Evolutionary conservation across 2,113 vertebrate genomes (phyloP), one percentile per base, ranked within the genome.

Genomic region (Myxocyprinus asiaticus): DNA sequence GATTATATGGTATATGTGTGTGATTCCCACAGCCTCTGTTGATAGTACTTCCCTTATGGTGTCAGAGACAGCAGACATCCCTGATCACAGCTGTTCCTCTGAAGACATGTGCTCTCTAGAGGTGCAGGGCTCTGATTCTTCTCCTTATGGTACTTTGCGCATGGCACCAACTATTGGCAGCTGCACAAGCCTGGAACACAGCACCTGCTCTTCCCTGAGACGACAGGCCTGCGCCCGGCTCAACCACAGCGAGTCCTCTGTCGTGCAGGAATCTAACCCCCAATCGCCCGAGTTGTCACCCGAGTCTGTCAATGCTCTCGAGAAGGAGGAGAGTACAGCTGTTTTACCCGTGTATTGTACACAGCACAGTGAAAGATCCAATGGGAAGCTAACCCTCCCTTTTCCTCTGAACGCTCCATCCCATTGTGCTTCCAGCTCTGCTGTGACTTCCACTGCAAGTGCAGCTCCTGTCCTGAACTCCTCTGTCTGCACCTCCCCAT

Each of bases 101-200:
- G 95, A 95, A 81, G 94, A 96, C 83, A 85, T 96, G 87, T 94
- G 93, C 82, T 95, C 94, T 0, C 89, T 96, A 76, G 95, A 95
- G 87, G 93, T 95, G 70, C 95, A 94, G 80, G 92, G 93, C 51
- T 95, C 91, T 0, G 94, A 95, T 82, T 88, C 93, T 62, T 95
- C 94, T 77, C 90, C 94, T 0, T 95, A 88, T 53, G 91, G 88
- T 50, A 83, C 88, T 0, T 87, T 78, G 47, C 91, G 85, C 83
- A 91, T 86, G 8, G 93, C 87, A n/a, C 85, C 87, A 17, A 88
- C 67, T 0, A 85, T 90, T 0, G 90, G 90, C 77, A 94, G 93
- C 88, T 92, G 91, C 87, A 88, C 88, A 84, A 89, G 93, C 66
- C 86, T 92, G 78, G 94, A 93, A 47, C 88, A 88, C 73, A 90